Evolutionary conservation across 2,888 invertebrate species (phyloP).

Genomic region (Zhengitettix transpicula): DNA sequence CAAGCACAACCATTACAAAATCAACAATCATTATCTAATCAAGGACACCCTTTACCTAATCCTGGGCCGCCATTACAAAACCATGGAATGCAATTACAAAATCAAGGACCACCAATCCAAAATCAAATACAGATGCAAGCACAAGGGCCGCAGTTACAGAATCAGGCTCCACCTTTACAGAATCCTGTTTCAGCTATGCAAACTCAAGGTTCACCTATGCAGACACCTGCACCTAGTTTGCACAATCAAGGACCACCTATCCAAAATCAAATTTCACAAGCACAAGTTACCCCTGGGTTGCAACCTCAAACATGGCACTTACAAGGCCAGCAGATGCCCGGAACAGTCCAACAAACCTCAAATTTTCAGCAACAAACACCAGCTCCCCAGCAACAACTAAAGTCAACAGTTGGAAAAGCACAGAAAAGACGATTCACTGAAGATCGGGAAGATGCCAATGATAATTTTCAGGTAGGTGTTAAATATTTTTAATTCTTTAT

Average conservation of each 20-base stretch:
- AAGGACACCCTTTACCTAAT: conserved; percentile 3
- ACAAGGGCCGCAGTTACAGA: conserved; percentile 1
- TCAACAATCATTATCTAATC: conserved; percentile 1
- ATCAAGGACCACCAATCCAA: not conserved
- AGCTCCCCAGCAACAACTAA: conserved; percentile 6
- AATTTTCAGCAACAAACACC: conserved; percentile 6
- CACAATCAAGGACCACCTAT: conserved; percentile 2
- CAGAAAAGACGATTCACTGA: conserved; percentile 11
- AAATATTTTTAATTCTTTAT: no score
- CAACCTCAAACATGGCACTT: conserved; percentile 9
- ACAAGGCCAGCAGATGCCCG: conserved; percentile 4
- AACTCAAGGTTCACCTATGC: conserved; percentile 2
- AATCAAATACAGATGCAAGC: not conserved
- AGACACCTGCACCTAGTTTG: not conserved
- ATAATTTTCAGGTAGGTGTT: no score
- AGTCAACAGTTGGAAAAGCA: conserved; percentile 1
- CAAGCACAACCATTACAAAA: conserved; percentile 3
- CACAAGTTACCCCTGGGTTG: not conserved
- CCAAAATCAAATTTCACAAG: not conserved
- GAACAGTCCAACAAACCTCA: conserved; percentile 7
- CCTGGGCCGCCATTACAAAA: conserved; percentile 1
- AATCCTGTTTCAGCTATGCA: not conserved
- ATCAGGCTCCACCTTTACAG: not conserved
- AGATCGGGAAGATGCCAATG: conserved; percentile 5
- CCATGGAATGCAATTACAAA: not conserved